Conservation (phyloP, 1,140 invertebrate genomes). For the Heliconius hewitsoni region DNA sequence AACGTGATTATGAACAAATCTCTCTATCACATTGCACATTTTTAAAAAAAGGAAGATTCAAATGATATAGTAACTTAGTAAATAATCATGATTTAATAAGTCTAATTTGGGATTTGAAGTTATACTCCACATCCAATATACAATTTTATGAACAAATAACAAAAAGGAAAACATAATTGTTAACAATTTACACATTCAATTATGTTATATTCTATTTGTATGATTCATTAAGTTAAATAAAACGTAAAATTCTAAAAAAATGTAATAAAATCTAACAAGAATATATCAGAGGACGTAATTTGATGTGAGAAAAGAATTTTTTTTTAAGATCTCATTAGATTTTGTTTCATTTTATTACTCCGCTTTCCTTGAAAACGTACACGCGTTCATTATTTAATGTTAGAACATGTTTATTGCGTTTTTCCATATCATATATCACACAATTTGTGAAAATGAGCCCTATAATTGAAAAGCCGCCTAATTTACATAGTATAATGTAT, state of each 20-base stretch:
- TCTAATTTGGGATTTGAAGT: too few relatives aligned
- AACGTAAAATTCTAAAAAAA: not conserved
- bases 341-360: not conserved
- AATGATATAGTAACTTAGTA: too few relatives aligned
- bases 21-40: too few relatives aligned
- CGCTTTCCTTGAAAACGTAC: not conserved
- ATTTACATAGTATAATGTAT: constrained; percentile 4
- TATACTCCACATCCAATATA: too few relatives aligned
- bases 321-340: not conserved
- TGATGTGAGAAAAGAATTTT: not conserved
- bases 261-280: not conserved
- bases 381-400: not conserved
- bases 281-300: not conserved
- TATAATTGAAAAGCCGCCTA: not conserved
- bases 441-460: not conserved
- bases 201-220: too few relatives aligned
- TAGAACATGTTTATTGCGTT: not conserved
- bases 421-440: constrained; percentile 3
- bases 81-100: too few relatives aligned
- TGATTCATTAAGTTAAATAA: too few relatives aligned
- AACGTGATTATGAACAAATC: too few relatives aligned
- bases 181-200: too few relatives aligned
- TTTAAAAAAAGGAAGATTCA: too few relatives aligned
- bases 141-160: too few relatives aligned
- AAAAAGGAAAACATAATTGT: too few relatives aligned